Percentiles rank a stretch among this genome's conserved stretches.
phyloP scores from a whole-genome alignment of 2,113 vertebrate species.

The Hipposideros armiger region DNA sequence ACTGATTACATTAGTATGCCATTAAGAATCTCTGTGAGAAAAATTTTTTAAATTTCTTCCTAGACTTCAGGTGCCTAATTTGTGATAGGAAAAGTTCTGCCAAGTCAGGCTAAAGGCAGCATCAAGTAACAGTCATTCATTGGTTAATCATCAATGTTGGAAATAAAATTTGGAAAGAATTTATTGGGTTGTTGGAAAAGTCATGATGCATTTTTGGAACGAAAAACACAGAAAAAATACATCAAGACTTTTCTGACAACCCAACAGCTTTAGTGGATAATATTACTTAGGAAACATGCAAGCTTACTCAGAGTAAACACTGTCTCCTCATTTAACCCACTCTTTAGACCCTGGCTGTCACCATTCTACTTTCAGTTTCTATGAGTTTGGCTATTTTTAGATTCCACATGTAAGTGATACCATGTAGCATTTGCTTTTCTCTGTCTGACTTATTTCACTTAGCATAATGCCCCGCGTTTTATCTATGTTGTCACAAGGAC shows the following conservation, averaged over 20 bases:
- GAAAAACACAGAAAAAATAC: too few species aligned
- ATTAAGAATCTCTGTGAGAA: not conserved
- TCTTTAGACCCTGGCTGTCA: not conserved
- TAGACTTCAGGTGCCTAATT: not conserved
- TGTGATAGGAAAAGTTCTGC: not conserved
- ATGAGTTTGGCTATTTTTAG: not conserved
- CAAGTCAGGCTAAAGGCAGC: not conserved
- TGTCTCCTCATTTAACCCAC: not conserved
- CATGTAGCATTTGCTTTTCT: not conserved
- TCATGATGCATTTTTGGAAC: too few species aligned
- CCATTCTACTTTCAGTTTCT: not conserved
- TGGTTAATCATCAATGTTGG: not conserved
- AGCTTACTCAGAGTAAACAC: not conserved
- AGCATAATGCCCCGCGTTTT: too few species aligned
- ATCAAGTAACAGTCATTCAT: not conserved
- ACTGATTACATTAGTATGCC: conserved; percentile 14
- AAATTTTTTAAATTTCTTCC: not conserved
- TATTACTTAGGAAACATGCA: not conserved
- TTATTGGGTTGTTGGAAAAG: too few species aligned
- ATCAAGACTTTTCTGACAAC: too few species aligned
- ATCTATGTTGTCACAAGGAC: not conserved
- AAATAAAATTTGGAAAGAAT: too few species aligned
- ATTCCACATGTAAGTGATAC: not conserved
- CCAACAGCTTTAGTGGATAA: too few species aligned
- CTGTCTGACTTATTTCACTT: not conserved